Evolutionary conservation across 1,140 invertebrate species (phyloP).

Genomic region (Dendroctonus valens): DNA sequence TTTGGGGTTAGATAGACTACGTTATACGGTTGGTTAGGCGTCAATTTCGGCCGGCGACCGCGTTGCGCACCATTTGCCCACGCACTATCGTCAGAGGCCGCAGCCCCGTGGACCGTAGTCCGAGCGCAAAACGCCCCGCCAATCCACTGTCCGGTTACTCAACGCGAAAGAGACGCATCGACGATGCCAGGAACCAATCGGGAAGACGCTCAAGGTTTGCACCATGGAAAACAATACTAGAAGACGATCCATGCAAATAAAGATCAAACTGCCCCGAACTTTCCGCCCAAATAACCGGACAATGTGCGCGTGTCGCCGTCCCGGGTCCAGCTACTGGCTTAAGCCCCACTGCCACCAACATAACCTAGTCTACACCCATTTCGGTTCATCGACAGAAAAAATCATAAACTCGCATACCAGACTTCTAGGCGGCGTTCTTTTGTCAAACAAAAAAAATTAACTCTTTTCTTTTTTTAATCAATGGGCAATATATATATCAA

Average conservation of each 20-base stretch:
- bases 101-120: too few species aligned
- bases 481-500: constrained; percentile 7
- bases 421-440: constrained; percentile 35
- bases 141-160: too few species aligned
- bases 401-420: constrained; percentile 19
- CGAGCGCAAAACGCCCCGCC: too few species aligned
- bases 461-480: constrained; percentile 8
- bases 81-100: too few species aligned
- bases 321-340: constrained; percentile 37
- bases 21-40: constrained; percentile 48
- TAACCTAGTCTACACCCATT: constrained; percentile 30
- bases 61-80: constrained; percentile 18
- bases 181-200: too few species aligned
- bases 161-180: too few species aligned
- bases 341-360: constrained; percentile 27
- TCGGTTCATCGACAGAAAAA: constrained; percentile 8
- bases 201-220: too few species aligned
- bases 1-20: constrained; percentile 42
- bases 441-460: constrained; percentile 24
- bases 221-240: too few species aligned
- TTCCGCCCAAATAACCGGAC: too few species aligned
- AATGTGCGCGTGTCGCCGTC: constrained; percentile 28
- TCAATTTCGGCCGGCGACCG: constrained; percentile 36
- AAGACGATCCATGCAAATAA: too few species aligned
- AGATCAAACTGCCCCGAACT: too few species aligned